These are phyloP conservation scores for Rhabdomys pumilio DNA, from an alignment of 2,797 vertebrate species.

Conservation along the genomic window DNA sequence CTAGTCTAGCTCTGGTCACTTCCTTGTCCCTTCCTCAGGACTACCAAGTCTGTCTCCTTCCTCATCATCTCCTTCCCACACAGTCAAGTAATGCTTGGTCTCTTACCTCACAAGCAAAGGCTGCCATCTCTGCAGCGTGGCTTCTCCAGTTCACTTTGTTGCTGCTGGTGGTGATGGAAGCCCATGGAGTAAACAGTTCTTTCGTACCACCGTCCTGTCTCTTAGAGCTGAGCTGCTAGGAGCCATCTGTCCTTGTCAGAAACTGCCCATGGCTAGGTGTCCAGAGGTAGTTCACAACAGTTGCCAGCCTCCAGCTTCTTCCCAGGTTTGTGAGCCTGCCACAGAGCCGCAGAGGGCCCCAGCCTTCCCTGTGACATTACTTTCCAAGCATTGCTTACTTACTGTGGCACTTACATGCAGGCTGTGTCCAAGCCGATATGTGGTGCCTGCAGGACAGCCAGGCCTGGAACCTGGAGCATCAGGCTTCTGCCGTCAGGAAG, in stretches of 20 bases:
- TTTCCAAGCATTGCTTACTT: background rate
- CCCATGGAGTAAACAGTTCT: background rate
- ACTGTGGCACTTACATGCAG: rapidly evolving
- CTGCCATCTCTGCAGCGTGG: background rate
- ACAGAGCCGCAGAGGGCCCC: background rate
- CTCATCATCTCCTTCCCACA: background rate
- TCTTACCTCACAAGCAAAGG: background rate
- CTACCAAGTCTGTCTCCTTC: background rate
- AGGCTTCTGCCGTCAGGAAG: rapidly evolving
- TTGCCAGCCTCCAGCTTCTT: background rate
- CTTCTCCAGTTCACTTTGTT: background rate
- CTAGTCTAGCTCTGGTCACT: background rate
- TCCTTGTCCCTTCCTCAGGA: background rate
- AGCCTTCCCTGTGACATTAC: background rate
- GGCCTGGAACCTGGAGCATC: background rate
- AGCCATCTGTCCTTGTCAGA: rapidly evolving
- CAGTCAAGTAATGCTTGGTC: background rate
- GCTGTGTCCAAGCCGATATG: rapidly evolving
- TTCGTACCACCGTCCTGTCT: background rate
- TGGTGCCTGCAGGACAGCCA: background rate
- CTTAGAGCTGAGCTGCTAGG: background rate
- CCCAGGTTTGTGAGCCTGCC: background rate
- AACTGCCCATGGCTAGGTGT: background rate
- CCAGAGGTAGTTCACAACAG: background rate
- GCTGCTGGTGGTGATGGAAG: background rate